Evolutionary conservation across 2,888 invertebrate species (phyloP), one percentile per base, ranked within the genome.

Genomic region (Polymixis lichenea): DNA sequence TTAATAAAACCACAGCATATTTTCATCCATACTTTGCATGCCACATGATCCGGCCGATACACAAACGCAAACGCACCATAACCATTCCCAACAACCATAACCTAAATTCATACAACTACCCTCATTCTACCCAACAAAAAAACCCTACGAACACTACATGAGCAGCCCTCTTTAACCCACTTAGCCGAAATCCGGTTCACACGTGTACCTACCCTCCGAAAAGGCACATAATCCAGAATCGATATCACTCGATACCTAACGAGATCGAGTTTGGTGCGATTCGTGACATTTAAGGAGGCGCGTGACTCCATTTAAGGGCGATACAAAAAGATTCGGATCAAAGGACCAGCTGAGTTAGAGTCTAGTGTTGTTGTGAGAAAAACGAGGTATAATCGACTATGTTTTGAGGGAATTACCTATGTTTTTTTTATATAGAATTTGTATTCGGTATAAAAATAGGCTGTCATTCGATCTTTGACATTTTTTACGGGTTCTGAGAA

Each of bases 281-380:
- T 93, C 92, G 93, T 92, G 91, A 92, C 92, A 90, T 94, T 94
- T 94, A 94, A 92, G 90, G 88, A 89, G 83, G 90, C 90, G 92
- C 94, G 94, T 94, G 95, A 95, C 94, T 94, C 92, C 92, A 94
- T 94, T 93, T 93, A 89, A 74, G 78, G 62, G 49, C 91, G 90
- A 91, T 91, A 93, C 92, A 94, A 93, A 93, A 89, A 91, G 88
- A 88, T 84, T 84, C 84, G 91, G 91, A 91, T 94, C 92, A 93
- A 94, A 93, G 90, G 86, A 87, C 88, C 89, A 87, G 85, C 77
- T 69, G 60, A 81, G 79, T 81, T 78, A 80, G 77, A 67, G 74
- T 77, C 71, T 84, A 83, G 81, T 79, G 86, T 80, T 86, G 82
- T 82, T 69, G 67, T 64, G 58, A 64, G 72, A 74, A 68, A 72